Base-by-base conservation (phyloP, 2,797 vertebrate species). In the Platyrinchus mystaceus region DNA sequence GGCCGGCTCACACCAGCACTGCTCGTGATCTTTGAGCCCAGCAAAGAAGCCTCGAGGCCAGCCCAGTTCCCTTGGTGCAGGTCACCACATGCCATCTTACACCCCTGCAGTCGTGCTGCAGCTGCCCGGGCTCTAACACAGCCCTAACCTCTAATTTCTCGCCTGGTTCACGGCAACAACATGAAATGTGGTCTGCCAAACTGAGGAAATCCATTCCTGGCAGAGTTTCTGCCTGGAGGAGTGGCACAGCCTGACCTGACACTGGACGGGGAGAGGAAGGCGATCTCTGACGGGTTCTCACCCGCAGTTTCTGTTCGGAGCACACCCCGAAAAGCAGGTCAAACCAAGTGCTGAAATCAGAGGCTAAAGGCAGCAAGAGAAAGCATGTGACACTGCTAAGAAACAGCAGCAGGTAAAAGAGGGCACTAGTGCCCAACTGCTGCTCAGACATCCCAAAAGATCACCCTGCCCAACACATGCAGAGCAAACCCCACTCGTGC, bases 141-240 rank as follows among this genome's bases (percentile, higher is more conserved):
- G 49, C 77, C 49, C 81, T 87, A 78, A 80, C 44, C 78, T 84
- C 83, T 30, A 32, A 81, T 82, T 94, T 78, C 84, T 93, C 75
- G 70, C 84, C 79, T 15, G 32, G 60, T 43, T 94, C 71, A 67
- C 28, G 56, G 85, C 62, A 83, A 20, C 44, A 84, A 52, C 83
- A 67, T 32, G 66, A 87, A 73, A 70, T n/a, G 81, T 3, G 43
- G 86, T 80, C 56, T 67, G 93, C 60, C 76, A 53, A 88, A 67
- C 53, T 6, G 58, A 71, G 70, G 69, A 94, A 94, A 73, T 49
- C 83, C 81, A 64, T 63, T 76, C 77, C n/a, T 66, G 86, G 83
- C 90, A 86, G 78, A 87, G 56, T 41, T n/a, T 66, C 43, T 71
- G 78, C 62, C 55, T 37, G 37, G 73, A 93, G 68, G 69, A 90